These are phyloP conservation scores for Phacellophora camtschatica DNA, from an alignment of 30 jellyfish, hydroid and myxozoan genomes.

Conservation along the genomic window DNA sequence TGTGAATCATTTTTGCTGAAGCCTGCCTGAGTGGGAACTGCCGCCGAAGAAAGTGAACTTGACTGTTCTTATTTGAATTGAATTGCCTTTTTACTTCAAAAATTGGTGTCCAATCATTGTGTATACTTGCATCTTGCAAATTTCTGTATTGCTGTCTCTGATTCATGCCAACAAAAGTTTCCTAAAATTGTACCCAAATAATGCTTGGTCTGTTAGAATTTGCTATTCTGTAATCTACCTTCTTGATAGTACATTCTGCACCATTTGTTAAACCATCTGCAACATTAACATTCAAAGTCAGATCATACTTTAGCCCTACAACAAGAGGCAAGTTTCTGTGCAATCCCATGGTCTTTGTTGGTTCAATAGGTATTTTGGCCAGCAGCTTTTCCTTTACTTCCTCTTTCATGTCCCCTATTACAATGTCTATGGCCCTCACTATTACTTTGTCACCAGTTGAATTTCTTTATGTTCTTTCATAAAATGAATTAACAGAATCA, in stretches of 20 bases:
- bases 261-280: slow-evolving; percentile 24
- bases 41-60: not conserved
- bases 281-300: not conserved
- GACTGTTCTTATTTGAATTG: not conserved
- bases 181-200: slow-evolving; percentile 4
- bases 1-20: slow-evolving; percentile 5
- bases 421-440: not conserved
- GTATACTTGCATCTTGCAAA: not conserved
- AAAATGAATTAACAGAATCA: too few species aligned
- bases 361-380: not conserved
- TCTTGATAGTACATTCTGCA: slow-evolving; percentile 18
- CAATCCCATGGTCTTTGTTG: slow-evolving; percentile 6
- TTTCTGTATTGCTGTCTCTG: not conserved
- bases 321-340: not conserved
- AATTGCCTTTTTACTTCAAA: slow-evolving; percentile 7
- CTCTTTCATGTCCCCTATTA: not conserved
- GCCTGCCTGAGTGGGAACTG: slow-evolving; percentile 30
- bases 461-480: too few species aligned
- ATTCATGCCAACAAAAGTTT: not conserved
- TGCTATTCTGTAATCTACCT: not conserved
- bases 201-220: slow-evolving; percentile 5
- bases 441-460: too few species aligned
- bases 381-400: not conserved
- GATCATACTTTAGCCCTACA: not conserved
- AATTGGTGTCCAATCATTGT: slow-evolving; percentile 18